A percentile compares a stretch with the other conserved stretches of the same genome.
phyloP scores from a whole-genome alignment of 2,888 invertebrate species.

The Drosophila ezoana region DNA sequence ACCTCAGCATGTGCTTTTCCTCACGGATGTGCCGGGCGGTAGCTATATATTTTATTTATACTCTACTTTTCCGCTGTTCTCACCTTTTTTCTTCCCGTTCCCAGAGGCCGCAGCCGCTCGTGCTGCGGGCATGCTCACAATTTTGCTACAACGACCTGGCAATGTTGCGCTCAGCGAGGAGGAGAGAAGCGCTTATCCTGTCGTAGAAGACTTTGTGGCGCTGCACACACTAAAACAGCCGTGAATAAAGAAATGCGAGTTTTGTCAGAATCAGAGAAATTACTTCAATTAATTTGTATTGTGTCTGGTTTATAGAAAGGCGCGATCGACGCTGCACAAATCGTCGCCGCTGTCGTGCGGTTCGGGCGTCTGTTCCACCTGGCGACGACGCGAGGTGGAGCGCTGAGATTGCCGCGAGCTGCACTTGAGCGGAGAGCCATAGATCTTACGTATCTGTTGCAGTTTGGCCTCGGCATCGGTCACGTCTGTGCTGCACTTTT shows the following conservation, averaged over 20 bases:
- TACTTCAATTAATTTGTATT: conserved; percentile 1
- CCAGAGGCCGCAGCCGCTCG: conserved; percentile 94
- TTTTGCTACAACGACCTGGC: conserved; percentile 91
- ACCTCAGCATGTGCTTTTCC: conserved; percentile 91
- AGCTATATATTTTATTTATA: not conserved
- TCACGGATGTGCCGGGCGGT: conserved; percentile 94
- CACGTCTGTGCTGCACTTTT: conserved; percentile 42
- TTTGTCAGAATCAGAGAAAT: conserved; percentile 7
- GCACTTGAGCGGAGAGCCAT: conserved; percentile 54
- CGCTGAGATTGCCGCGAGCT: conserved; percentile 67
- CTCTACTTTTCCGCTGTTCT: not conserved
- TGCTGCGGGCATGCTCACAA: conserved; percentile 89
- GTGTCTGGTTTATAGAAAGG: conserved; percentile 64
- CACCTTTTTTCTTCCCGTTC: conserved; percentile 51
- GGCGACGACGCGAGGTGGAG: conserved; percentile 31
- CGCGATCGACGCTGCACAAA: conserved; percentile 82
- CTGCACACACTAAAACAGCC: conserved; percentile 25
- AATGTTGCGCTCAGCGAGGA: conserved; percentile 89
- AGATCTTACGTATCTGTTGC: conserved; percentile 73
- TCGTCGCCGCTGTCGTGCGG: conserved; percentile 81
- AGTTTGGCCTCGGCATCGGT: conserved; percentile 53
- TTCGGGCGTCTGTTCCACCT: conserved; percentile 44
- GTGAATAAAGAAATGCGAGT: conserved; percentile 20
- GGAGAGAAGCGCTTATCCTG: conserved; percentile 86
- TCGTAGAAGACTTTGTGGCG: conserved; percentile 87